A percentile compares a stretch with the other conserved stretches of the same genome.
These are phyloP conservation scores for Labeo calbasu DNA, from an alignment of 2,797 vertebrate species.

Conservation along the genomic window DNA sequence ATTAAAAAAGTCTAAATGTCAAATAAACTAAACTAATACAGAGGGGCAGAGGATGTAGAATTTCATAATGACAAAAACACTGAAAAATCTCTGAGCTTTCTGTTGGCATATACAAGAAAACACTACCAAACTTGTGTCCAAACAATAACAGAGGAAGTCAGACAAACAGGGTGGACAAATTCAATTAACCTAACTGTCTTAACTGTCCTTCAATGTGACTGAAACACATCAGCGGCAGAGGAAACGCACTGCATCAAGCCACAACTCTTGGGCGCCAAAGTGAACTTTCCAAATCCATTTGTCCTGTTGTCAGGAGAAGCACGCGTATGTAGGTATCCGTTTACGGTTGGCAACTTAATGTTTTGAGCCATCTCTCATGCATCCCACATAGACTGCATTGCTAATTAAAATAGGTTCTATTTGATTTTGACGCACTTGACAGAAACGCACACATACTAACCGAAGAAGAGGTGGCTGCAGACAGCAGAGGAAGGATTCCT, in stretches of 20 bases:
- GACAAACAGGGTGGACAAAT: background rate
- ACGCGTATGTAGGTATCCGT: background rate
- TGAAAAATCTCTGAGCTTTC: background rate
- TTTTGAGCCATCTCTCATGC: background rate
- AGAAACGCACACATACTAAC: conserved; percentile 67
- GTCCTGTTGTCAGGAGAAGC: background rate
- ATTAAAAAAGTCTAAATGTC: background rate
- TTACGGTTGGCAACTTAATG: background rate
- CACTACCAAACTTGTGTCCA: background rate
- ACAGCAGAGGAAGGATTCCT: conserved; percentile 95
- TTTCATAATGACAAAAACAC: background rate
- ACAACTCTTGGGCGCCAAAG: background rate
- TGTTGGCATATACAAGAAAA: background rate
- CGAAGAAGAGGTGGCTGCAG: conserved; percentile 91
- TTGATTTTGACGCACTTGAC: background rate
- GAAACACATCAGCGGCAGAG: background rate
- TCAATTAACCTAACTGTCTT: background rate
- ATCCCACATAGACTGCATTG: background rate
- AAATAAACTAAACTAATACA: background rate
- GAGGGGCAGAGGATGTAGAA: background rate
- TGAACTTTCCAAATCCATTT: background rate
- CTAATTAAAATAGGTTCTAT: conserved; percentile 1
- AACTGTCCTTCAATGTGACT: background rate
- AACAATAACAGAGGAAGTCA: background rate
- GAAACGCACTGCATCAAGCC: background rate